Evolutionary conservation across 2,888 invertebrate genomes (phyloP).

Genomic region (Drosophila vallismaia): DNA sequence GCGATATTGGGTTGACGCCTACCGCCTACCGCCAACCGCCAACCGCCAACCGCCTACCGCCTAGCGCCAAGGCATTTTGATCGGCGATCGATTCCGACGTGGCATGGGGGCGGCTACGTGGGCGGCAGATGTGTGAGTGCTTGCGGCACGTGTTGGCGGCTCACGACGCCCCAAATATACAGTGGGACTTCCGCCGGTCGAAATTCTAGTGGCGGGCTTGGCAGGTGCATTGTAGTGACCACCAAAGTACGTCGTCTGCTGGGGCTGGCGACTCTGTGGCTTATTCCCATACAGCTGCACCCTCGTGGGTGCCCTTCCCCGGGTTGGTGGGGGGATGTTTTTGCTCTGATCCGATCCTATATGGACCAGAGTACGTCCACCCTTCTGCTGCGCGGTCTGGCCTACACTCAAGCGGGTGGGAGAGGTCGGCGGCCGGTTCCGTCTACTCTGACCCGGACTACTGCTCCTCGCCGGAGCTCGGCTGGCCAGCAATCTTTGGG

Average conservation of each 20-base stretch:
- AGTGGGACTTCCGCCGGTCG: conserved; percentile 44
- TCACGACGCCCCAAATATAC: conserved; percentile 74
- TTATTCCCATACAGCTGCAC: conserved; percentile 72
- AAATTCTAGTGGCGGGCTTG: conserved; percentile 16
- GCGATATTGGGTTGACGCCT: conserved; percentile 55
- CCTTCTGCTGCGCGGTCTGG: conserved; percentile 36
- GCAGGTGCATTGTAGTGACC: conserved; percentile 70
- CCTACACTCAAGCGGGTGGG: conserved; percentile 18
- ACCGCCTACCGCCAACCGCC: conserved; percentile 74
- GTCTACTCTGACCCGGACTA: conserved; percentile 25
- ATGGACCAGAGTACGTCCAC: conserved; percentile 82
- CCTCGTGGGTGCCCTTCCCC: conserved; percentile 71
- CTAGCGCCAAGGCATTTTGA: conserved; percentile 82
- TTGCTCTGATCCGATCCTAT: conserved; percentile 69
- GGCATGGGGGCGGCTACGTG: conserved; percentile 55
- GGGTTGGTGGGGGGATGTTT: conserved; percentile 22
- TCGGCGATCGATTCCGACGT: conserved; percentile 83
- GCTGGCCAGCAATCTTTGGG: conserved; percentile 62
- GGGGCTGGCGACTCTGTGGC: conserved; percentile 48
- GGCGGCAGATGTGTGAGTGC: conserved; percentile 18
- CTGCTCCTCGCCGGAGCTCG: conserved; percentile 9
- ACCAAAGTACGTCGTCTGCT: conserved; percentile 66
- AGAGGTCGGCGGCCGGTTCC: conserved; percentile 50
- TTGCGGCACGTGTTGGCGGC: conserved; percentile 47
- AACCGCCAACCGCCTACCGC: conserved; percentile 68